These are phyloP conservation scores for Cercopithecus hamlyni DNA, from an alignment of 2,797 vertebrate genomes.

Conservation along the genomic window DNA sequence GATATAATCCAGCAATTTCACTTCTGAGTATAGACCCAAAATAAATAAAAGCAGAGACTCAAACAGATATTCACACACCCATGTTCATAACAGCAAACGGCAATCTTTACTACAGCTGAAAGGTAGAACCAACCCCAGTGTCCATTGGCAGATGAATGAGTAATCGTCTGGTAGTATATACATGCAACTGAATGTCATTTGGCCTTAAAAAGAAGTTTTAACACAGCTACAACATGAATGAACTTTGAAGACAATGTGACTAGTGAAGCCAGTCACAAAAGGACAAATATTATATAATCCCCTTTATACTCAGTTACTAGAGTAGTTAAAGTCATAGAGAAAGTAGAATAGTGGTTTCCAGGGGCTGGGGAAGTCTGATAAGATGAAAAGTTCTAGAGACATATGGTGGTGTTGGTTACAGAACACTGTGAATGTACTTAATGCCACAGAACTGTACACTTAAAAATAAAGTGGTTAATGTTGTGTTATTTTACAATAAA, in stretches of 20 bases:
- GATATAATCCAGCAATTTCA: background rate
- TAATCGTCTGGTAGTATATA: background rate
- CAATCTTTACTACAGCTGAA: background rate
- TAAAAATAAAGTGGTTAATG: background rate
- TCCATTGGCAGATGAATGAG: background rate
- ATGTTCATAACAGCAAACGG: fast-evolving
- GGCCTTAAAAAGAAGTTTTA: background rate
- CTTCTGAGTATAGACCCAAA: background rate
- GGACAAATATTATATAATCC: background rate
- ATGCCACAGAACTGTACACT: background rate
- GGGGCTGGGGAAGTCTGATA: background rate
- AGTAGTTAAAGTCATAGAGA: background rate
- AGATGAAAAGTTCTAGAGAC: background rate
- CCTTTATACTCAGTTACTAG: background rate
- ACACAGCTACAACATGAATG: too few relatives aligned
- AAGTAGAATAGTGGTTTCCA: background rate
- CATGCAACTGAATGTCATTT: background rate
- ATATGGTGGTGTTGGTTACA: background rate
- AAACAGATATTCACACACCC: background rate
- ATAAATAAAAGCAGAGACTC: background rate
- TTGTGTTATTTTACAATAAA: background rate
- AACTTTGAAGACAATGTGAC: background rate
- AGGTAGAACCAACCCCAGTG: background rate
- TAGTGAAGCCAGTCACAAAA: background rate
- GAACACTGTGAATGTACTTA: background rate